These are phyloP conservation scores for Micrasema longulum DNA, from an alignment of 1,140 invertebrate genomes.

Conservation along the genomic window DNA sequence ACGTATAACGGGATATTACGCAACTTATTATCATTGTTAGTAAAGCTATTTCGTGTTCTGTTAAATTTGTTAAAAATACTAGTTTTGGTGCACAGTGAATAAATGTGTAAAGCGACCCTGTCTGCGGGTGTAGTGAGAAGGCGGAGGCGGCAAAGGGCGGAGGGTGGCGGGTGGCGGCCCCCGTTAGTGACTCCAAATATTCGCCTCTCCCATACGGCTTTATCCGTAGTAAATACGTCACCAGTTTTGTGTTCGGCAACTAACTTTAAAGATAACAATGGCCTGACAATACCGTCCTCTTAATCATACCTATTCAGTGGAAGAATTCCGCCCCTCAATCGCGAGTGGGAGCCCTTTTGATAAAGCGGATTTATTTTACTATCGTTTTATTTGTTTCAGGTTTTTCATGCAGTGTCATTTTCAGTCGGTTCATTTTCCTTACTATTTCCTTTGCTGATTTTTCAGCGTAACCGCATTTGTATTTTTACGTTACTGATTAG, in stretches of 20 bases:
- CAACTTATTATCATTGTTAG: too few species aligned
- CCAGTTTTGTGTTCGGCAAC: constrained; percentile 55
- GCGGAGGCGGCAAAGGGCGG: neutral
- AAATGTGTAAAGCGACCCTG: neutral
- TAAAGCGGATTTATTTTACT: constrained; percentile 31
- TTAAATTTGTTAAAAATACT: too few species aligned
- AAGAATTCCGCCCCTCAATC: constrained; percentile 46
- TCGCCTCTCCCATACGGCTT: constrained; percentile 51
- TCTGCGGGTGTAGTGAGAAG: neutral
- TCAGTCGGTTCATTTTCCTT: too few species aligned
- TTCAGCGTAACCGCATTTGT: too few species aligned
- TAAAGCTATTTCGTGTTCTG: too few species aligned
- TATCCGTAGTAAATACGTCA: constrained; percentile 55
- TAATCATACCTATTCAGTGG: constrained; percentile 54
- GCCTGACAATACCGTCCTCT: constrained; percentile 55
- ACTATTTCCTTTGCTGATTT: too few species aligned
- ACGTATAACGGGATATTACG: too few species aligned
- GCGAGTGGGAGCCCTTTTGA: constrained; percentile 34
- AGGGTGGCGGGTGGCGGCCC: constrained; percentile 20
- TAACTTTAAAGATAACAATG: constrained; percentile 56
- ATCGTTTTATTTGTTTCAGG: too few species aligned
- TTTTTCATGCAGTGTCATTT: too few species aligned
- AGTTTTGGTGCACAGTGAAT: too few species aligned
- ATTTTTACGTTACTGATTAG: too few species aligned
- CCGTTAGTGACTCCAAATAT: constrained; percentile 50